Conservation (phyloP, 2,113 vertebrate species). For the Chelonoidis abingdonii region DNA sequence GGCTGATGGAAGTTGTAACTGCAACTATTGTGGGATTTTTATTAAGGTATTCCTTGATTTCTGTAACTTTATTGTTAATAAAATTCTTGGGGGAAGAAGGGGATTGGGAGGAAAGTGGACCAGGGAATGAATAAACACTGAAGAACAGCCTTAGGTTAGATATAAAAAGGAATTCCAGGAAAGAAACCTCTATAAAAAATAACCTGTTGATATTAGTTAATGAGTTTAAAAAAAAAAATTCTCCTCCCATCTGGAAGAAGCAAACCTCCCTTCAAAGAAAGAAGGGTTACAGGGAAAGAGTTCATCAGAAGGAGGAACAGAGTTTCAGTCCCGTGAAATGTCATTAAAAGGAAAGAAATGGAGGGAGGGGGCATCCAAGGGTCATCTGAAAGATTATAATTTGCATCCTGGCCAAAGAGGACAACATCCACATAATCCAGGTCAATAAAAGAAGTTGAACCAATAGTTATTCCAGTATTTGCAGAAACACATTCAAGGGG, state of each 20-base stretch:
- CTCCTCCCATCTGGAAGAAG: conserved; percentile 20
- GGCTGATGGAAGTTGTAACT: background rate
- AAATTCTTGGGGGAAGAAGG: background rate
- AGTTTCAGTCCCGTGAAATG: background rate
- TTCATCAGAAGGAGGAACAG: background rate
- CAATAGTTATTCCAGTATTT: background rate
- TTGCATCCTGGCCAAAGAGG: too few species aligned
- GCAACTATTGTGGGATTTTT: background rate
- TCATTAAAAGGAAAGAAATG: background rate
- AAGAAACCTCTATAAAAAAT: conserved; percentile 29
- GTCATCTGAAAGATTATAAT: background rate
- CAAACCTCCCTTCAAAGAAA: conserved; percentile 30
- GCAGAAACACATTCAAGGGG: background rate
- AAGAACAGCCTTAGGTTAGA: background rate
- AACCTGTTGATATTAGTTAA: conserved; percentile 50
- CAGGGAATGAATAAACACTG: background rate
- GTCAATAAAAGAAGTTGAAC: background rate
- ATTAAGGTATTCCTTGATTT: background rate
- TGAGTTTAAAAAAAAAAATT: conserved; percentile 52
- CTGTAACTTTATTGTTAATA: background rate
- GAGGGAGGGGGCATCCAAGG: background rate
- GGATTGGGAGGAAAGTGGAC: background rate
- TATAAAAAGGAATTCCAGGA: conserved; percentile 20
- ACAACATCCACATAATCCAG: background rate
- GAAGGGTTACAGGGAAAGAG: conserved; percentile 21